A percentile compares a stretch with the other conserved stretches of the same genome.
Conservation (phyloP, 2,113 vertebrate genomes). For the Pomatorhinus ruficollis region DNA sequence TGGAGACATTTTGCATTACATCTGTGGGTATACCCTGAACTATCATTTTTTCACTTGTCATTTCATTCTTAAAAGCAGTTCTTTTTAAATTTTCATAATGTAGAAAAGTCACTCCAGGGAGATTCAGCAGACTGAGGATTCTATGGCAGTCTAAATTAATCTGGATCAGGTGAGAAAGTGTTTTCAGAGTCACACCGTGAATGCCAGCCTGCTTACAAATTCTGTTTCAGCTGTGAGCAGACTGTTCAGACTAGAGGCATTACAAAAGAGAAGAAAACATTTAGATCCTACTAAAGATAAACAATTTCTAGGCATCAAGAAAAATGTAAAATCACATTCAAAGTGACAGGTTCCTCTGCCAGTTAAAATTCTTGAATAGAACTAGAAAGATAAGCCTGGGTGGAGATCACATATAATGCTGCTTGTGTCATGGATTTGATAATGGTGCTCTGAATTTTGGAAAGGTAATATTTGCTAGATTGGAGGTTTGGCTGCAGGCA, state of each 20-base stretch:
- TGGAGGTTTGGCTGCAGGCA: not conserved
- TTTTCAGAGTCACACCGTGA: not conserved
- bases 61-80: not conserved
- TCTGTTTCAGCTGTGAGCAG: conserved; percentile 4
- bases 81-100: not conserved
- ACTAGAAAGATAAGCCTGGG: not conserved
- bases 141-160: not conserved
- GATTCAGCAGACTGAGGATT: not conserved
- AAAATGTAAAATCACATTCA: not conserved
- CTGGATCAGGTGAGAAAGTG: not conserved
- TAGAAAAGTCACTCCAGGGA: not conserved
- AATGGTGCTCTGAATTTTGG: not conserved
- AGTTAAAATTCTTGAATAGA: not conserved
- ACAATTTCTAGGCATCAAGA: conserved; percentile 20
- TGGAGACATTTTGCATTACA: not conserved
- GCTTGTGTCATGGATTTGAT: not conserved
- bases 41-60: not conserved
- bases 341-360: not conserved
- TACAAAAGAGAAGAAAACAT: conserved; percentile 9
- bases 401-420: not conserved
- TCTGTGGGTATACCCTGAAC: not conserved
- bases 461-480: not conserved
- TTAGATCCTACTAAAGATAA: conserved; percentile 9
- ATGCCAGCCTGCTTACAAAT: not conserved
- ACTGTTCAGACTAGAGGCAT: conserved; percentile 13